Conservation (phyloP, 2,888 invertebrate species). For the Zhengitettix transpicula region DNA sequence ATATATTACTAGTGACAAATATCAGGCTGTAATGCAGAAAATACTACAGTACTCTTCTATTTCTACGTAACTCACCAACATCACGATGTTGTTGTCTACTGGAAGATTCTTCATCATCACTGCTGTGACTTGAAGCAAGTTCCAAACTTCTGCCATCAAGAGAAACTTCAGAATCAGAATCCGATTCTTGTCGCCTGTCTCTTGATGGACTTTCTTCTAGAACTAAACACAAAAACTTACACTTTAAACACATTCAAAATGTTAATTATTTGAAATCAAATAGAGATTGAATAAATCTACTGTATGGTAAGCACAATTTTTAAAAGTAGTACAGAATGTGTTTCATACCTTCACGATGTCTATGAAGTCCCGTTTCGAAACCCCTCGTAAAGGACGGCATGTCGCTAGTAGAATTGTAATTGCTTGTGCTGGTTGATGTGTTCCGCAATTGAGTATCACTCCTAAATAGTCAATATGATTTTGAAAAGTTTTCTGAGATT, state of each 20-base stretch:
- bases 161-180: slow-evolving; percentile 67
- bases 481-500: too few species aligned
- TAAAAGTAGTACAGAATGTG: too few species aligned
- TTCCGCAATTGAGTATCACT: slow-evolving; percentile 71
- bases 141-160: slow-evolving; percentile 62
- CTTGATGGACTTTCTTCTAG: slow-evolving; percentile 16
- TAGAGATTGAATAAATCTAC: too few species aligned
- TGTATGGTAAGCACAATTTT: too few species aligned
- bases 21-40: not conserved
- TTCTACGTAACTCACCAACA: slow-evolving; percentile 10
- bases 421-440: slow-evolving; percentile 59
- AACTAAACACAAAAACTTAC: not conserved
- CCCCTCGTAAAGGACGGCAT: slow-evolving; percentile 55
- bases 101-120: slow-evolving; percentile 58
- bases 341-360: slow-evolving; percentile 32
- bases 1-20: not conserved
- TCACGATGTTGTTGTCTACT: slow-evolving; percentile 15
- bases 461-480: slow-evolving; percentile 24
- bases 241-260: too few species aligned
- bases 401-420: slow-evolving; percentile 61
- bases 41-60: too few species aligned
- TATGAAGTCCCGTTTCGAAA: slow-evolving; percentile 36
- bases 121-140: slow-evolving; percentile 87
- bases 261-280: too few species aligned
- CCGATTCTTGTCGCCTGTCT: slow-evolving; percentile 35